Base-by-base conservation (phyloP, 2,888 invertebrate species). In the Lasioglossum villosulum region DNA sequence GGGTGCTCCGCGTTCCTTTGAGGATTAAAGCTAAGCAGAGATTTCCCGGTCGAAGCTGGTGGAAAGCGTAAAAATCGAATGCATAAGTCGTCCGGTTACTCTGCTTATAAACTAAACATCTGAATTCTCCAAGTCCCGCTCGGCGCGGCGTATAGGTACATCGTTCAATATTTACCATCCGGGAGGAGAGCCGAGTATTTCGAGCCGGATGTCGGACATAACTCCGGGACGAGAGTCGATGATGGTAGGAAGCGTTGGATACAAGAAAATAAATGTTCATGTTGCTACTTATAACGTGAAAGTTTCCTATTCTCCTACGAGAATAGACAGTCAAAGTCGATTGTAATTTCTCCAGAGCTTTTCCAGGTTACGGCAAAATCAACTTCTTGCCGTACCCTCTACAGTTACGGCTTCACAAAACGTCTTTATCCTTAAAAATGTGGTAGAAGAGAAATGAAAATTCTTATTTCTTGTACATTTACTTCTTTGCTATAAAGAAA, bases 161-260 rank as follows among this genome's bases (percentile, higher is more conserved):
- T 39, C 70, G 34, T 70, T 70, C 70, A 39, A 70, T 70, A 70
- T 70, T 70, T 70, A 39, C 70, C n/a, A 70, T 70, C 70, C 70
- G 63, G 63, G 37, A 70, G 37, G n/a, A 66, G 37, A 66, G 19
- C 10, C 37, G 19, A 70, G 70, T 70, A 39, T 70, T 70, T 12
- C 70, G n/a, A 66, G 37, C n/a, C 37, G 70, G 70, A 70, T 39
- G 66, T 19, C 34, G 34, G 34, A 34, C 34, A n/a, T 68, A 34
- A 66, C 34, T 66, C 34, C 34, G 16, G 19, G 34, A 66, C 19
- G 30, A 56, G 19, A 66, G 66, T 19, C 30, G 66, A 66, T 66
- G 30, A 56, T 56, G 56, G 3, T 19, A 52, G 52, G 34, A 19
- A 34, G 34, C 34, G 66, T 19, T 23, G 63, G 16, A 12, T 10